phyloP scores from a whole-genome alignment of 2,113 vertebrate species.

The Labeo catla region DNA sequence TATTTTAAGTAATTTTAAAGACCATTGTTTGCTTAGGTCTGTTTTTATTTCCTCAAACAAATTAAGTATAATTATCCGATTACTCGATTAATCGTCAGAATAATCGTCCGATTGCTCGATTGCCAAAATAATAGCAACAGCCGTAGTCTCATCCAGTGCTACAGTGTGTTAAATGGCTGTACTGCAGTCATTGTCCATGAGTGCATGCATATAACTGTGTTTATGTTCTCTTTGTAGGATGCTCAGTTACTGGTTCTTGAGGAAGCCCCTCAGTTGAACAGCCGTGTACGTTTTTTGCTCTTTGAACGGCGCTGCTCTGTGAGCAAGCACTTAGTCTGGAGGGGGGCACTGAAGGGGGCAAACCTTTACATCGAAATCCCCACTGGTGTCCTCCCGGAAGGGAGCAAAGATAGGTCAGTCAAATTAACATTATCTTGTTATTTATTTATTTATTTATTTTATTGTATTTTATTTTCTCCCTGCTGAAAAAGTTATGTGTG shows the following conservation, averaged over 20 bases:
- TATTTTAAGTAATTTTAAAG: too few relatives aligned
- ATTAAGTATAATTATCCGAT: too few relatives aligned
- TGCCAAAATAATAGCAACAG: too few relatives aligned
- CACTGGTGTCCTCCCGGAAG: slow-evolving; percentile 90
- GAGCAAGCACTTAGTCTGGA: slow-evolving; percentile 87
- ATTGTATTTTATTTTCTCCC: background rate
- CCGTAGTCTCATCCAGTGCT: background rate
- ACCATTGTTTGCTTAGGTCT: too few relatives aligned
- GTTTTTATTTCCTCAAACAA: too few relatives aligned
- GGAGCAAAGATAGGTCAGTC: slow-evolving; percentile 93
- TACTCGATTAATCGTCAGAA: too few relatives aligned
- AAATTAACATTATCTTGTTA: background rate
- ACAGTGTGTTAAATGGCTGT: background rate
- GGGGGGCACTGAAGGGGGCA: slow-evolving; percentile 85
- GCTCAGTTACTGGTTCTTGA: slow-evolving; percentile 96
- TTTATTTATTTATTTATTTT: background rate
- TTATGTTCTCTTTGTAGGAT: slow-evolving; percentile 75
- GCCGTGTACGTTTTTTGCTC: slow-evolving; percentile 87
- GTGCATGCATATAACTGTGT: background rate
- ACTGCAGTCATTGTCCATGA: background rate
- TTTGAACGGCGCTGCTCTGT: slow-evolving; percentile 89
- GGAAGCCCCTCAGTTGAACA: slow-evolving; percentile 84
- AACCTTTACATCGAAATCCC: slow-evolving; percentile 93
- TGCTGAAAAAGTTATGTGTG: background rate
- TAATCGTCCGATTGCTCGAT: too few relatives aligned